Evolutionary conservation across 1,140 invertebrate genomes (phyloP), one percentile per base, ranked within the genome.

Genomic region (Belonocnema kinseyi): DNA sequence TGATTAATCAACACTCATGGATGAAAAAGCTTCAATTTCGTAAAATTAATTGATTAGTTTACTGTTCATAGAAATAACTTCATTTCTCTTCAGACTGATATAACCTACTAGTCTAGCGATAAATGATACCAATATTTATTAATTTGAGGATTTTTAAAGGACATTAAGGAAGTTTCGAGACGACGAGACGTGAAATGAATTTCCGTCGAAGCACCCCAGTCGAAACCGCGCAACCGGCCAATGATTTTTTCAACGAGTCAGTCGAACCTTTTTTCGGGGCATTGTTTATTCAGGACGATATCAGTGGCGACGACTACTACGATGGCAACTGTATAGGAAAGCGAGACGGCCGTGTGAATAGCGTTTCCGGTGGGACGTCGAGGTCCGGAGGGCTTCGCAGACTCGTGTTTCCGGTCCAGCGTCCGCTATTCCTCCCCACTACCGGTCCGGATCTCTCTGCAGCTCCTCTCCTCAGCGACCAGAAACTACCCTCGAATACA

Each of bases 261-360:
- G 76, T 53, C 26, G 70, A 56, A 79, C 56, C 74, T 85, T 89
- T 88, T 88, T 88, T 84, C 73, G 79, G 81, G 33, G 80, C 83
- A 90, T 90, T 91, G 90, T 91, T 91, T 90, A 91, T 91, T 91
- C 89, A 90, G 83, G 79, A 79, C 83, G 85, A 83, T 91, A 90
- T 90, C 90, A 89, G 85, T 85, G 82, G 83, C 83, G 82, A 80
- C 78, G 74, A 83, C 80, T 78, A 78, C 74, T 80, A 75, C 78
- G 79, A 77, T 79, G 85, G 85, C 82, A 78, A 80, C 84, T 85
- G 80, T 82, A 84, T 77, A 87, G 83, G 85, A 88, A 85, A 88
- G 85, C 84, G 87, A 85, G 87, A 89, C 85, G 88, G 86, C 85
- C 88, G 88, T 82, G 89, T 90, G 88, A 91, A 91, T 91, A 87